Percentiles rank a stretch among this genome's conserved stretches.
phyloP scores from a whole-genome alignment of 2,888 invertebrate species.

The Morpho achilles region DNA sequence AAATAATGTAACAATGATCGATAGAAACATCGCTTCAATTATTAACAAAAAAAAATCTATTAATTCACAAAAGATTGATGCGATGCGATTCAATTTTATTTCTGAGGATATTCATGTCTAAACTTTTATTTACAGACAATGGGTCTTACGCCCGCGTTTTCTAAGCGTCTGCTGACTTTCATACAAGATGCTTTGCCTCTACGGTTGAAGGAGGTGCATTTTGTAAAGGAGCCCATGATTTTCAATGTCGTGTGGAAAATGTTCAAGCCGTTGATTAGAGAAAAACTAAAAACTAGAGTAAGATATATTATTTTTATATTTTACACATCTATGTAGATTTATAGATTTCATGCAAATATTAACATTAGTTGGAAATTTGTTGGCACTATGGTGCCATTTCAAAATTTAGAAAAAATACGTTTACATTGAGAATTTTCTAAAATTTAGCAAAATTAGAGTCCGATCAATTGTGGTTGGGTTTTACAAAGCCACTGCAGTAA shows the following conservation, averaged over 20 bases:
- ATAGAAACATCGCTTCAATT: too few species aligned
- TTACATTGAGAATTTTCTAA: too few species aligned
- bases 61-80: not conserved
- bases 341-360: too few species aligned
- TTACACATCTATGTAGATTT: not conserved
- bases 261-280: conserved; percentile 90
- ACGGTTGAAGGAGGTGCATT: conserved; percentile 90
- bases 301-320: conserved; percentile 43
- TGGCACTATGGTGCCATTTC: too few species aligned
- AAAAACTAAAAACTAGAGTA: conserved; percentile 88
- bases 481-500: too few species aligned
- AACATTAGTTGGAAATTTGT: too few species aligned
- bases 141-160: conserved; percentile 86
- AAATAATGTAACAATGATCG: too few species aligned
- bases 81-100: too few species aligned
- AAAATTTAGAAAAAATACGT: too few species aligned
- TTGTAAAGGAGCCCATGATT: conserved; percentile 90
- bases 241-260: conserved; percentile 92
- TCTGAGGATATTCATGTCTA: too few species aligned
- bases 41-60: not conserved
- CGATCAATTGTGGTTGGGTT: too few species aligned
- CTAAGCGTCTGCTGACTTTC: conserved; percentile 86
- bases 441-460: too few species aligned
- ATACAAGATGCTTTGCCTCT: conserved; percentile 94
- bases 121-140: conserved; percentile 63